Evolutionary conservation across 2,888 invertebrate genomes (phyloP).

Genomic region (Choreutis nemorana): DNA sequence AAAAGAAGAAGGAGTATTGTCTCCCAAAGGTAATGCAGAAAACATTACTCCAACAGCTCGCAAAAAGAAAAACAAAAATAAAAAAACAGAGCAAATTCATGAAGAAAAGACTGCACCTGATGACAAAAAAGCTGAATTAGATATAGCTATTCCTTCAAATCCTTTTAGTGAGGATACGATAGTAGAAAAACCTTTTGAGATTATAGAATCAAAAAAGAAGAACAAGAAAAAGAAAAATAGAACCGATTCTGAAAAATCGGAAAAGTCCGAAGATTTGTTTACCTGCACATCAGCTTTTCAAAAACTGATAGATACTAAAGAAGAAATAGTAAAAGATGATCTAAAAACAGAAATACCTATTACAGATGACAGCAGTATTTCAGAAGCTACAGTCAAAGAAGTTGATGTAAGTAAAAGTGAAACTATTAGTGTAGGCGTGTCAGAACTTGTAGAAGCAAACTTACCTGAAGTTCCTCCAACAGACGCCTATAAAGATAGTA

Average conservation of each 20-base stretch:
- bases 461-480: conserved; percentile 4
- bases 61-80: conserved; percentile 48
- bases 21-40: no score
- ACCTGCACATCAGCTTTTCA: conserved; percentile 38
- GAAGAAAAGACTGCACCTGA: conserved; percentile 5
- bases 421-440: background rate
- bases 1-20: conserved; percentile 6
- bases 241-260: conserved; percentile 41
- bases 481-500: conserved; percentile 5
- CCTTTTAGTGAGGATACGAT: no score
- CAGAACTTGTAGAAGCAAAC: conserved; percentile 2
- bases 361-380: conserved; percentile 5
- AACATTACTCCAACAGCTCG: conserved; percentile 26
- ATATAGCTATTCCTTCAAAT: no score
- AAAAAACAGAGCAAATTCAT: conserved; percentile 19
- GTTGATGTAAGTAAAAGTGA: background rate
- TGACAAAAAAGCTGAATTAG: conserved; percentile 6
- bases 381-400: conserved; percentile 3
- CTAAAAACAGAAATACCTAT: conserved; percentile 5
- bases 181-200: background rate
- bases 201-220: conserved; percentile 32
- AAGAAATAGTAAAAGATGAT: conserved; percentile 13
- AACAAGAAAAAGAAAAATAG: conserved; percentile 42
- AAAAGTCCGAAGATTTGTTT: conserved; percentile 27
- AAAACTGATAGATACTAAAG: conserved; percentile 22